Base-by-base conservation (phyloP, 2,797 vertebrate species). In the Catamblyrhynchus diadema region DNA sequence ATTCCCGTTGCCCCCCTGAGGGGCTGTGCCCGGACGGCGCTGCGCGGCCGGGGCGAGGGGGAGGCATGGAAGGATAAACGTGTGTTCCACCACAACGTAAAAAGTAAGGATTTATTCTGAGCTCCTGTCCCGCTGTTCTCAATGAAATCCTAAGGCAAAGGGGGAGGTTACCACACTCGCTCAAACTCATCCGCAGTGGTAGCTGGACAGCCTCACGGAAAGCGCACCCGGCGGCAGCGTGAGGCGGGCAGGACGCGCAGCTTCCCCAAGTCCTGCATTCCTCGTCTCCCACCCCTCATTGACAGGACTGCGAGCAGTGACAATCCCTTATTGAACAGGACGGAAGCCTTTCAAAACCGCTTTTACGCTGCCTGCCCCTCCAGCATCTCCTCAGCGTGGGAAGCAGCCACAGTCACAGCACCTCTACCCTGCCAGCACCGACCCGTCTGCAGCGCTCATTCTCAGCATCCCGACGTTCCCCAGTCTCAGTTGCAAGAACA, bases 231-330 rank as follows among this genome's bases (percentile, higher is more conserved):
- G 18, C 2, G 24, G 13, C 62, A 1, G 18, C 28, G 8, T 0
- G 12, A 0, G 24, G 45, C 6, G 14, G 32, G 50, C 25, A 25
- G 27, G n/a, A 25, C 19, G 5, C 1, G 3, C 14, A 3, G 5
- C 1, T 3, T 3, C 21, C 41, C 57, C 47, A 6, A 1, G 18
- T 0, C 2, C 9, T 1, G 4, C 7, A 0, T 2, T 12, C 19
- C 39, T 12, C 10, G 10, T 30, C 14, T 19, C 35, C 33, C 17
- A n/a, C 16, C 28, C 10, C 50, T 15, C 39, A 2, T 12, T 5
- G 73, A 8, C 32, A 4, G 24, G 19, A 1, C 27, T 7, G 37
- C 3, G 1, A 42, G 59, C 7, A 2, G 8, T 2, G 17, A 32
- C 28, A 8, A 11, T 0, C 4, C 61, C 35, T 20, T 10, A 4